These are phyloP conservation scores for Tethya wilhelma DNA, from an alignment of 37 sponge, comb jelly and placozoan species.

Conservation along the genomic window DNA sequence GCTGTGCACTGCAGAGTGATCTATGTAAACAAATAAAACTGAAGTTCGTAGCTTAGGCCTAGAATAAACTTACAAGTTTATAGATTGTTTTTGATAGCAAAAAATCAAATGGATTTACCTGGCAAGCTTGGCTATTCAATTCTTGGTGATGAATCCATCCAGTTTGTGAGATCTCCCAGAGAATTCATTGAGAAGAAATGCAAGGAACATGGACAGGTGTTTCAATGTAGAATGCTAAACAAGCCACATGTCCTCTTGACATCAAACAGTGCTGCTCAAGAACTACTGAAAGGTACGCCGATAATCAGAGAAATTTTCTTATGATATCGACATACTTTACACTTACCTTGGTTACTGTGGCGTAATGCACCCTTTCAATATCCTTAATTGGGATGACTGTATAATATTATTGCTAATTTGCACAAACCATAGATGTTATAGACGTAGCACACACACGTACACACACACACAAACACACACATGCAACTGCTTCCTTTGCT, in stretches of 20 bases:
- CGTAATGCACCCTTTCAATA: too few relatives aligned
- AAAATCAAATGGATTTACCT: conserved; percentile 74
- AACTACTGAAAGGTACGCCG: conserved; percentile 59
- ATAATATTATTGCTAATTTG: too few relatives aligned
- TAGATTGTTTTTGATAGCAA: neutral
- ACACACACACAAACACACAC: too few relatives aligned
- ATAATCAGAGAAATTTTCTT: too few relatives aligned
- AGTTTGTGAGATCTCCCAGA: conserved; percentile 66
- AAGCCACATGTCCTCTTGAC: conserved; percentile 76
- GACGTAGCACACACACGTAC: too few relatives aligned
- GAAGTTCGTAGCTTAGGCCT: neutral
- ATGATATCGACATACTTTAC: neutral
- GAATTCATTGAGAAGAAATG: conserved; percentile 53
- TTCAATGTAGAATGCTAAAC: conserved; percentile 69
- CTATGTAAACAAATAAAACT: too few relatives aligned
- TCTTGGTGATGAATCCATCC: conserved; percentile 79
- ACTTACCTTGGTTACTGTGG: neutral
- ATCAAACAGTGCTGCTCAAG: conserved; percentile 62
- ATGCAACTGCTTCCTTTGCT: neutral
- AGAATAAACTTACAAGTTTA: neutral
- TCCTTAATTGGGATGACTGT: too few relatives aligned
- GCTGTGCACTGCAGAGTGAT: too few relatives aligned
- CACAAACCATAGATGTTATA: too few relatives aligned
- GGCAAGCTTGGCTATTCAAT: conserved; percentile 61
- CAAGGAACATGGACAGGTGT: conserved; percentile 63